These are phyloP conservation scores for Cyrtorhinus lividipennis DNA, from an alignment of 1,140 invertebrate genomes.

Conservation along the genomic window DNA sequence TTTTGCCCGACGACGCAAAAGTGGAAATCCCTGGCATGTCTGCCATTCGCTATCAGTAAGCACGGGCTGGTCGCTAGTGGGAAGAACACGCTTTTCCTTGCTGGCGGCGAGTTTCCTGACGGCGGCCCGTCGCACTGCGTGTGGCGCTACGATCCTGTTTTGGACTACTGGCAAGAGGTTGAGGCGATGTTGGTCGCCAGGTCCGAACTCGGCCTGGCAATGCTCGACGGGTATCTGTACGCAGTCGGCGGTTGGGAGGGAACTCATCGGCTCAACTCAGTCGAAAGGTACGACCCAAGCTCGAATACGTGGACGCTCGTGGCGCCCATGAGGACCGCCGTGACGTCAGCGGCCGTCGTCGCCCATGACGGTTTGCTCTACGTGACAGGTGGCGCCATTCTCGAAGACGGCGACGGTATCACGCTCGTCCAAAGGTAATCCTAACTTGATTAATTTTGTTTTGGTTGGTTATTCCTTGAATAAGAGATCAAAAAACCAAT, in stretches of 20 bases:
- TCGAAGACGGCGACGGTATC: slow-evolving; percentile 37
- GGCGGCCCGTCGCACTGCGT: slow-evolving; percentile 35
- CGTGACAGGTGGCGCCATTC: slow-evolving; percentile 36
- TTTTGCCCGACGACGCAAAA: slow-evolving; percentile 32
- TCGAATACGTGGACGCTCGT: slow-evolving; percentile 76
- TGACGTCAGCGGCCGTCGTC: slow-evolving; percentile 37
- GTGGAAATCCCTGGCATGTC: slow-evolving; percentile 32
- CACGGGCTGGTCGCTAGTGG: slow-evolving; percentile 39
- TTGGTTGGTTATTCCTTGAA: too few relatives aligned
- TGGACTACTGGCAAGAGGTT: slow-evolving; percentile 39
- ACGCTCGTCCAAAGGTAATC: slow-evolving; percentile 33
- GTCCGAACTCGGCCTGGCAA: slow-evolving; percentile 39
- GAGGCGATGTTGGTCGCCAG: slow-evolving; percentile 35
- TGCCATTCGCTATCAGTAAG: slow-evolving; percentile 38
- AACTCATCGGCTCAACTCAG: slow-evolving; percentile 54
- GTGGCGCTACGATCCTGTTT: slow-evolving; percentile 39
- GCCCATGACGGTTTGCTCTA: slow-evolving; percentile 34
- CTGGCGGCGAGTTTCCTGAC: slow-evolving; percentile 43
- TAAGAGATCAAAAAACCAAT: too few relatives aligned
- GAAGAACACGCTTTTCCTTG: slow-evolving; percentile 39
- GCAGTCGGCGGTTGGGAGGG: slow-evolving; percentile 66
- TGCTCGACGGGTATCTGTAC: slow-evolving; percentile 49
- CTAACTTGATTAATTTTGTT: too few relatives aligned
- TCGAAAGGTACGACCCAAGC: slow-evolving; percentile 68
- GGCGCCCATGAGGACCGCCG: slow-evolving; percentile 39